Evolutionary conservation across 2,888 invertebrate genomes (phyloP).

Genomic region (Cryptocephalus moraei): DNA sequence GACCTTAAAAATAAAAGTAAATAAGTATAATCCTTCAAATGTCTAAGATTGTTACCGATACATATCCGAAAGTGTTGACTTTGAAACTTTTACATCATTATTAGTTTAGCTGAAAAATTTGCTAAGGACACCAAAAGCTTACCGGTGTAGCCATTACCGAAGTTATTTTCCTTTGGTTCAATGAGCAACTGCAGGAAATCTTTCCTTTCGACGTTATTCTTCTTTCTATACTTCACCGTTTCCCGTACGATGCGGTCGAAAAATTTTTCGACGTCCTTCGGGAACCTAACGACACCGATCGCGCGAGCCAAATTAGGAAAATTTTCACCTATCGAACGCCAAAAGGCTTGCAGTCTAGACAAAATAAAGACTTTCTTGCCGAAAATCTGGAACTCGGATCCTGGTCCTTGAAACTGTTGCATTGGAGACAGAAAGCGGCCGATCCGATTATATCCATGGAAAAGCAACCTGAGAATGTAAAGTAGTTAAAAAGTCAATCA

Average conservation of each 20-base stretch:
- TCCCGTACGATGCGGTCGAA: slow-evolving; percentile 36
- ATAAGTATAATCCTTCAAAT: too few species aligned
- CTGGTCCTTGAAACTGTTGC: slow-evolving; percentile 31
- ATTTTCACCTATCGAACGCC: background rate
- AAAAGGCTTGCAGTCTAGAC: too few species aligned
- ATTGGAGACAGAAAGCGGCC: slow-evolving; percentile 48
- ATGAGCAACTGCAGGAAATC: slow-evolving; percentile 46
- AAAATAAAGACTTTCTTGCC: too few species aligned
- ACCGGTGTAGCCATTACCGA: background rate
- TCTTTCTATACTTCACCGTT: slow-evolving; percentile 36
- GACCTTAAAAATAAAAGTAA: background rate
- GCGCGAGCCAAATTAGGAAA: slow-evolving; percentile 12
- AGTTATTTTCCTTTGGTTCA: slow-evolving; percentile 9
- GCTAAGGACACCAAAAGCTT: too few species aligned
- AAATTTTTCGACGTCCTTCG: slow-evolving; percentile 28
- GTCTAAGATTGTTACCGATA: slow-evolving; percentile 8
- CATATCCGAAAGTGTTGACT: slow-evolving; percentile 20
- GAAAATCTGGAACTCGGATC: too few species aligned
- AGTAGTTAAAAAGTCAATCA: too few species aligned
- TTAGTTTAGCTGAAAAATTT: too few species aligned
- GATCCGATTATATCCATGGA: slow-evolving; percentile 24
- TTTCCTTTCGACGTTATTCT: slow-evolving; percentile 36
- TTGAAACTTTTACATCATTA: too few species aligned
- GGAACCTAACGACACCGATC: slow-evolving; percentile 9
- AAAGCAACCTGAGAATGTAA: slow-evolving; percentile 6